Percentiles rank a stretch among this genome's conserved stretches.
Evolutionary conservation across 2,888 invertebrate species (phyloP).

Genomic region (Drosophila setosimentum): DNA sequence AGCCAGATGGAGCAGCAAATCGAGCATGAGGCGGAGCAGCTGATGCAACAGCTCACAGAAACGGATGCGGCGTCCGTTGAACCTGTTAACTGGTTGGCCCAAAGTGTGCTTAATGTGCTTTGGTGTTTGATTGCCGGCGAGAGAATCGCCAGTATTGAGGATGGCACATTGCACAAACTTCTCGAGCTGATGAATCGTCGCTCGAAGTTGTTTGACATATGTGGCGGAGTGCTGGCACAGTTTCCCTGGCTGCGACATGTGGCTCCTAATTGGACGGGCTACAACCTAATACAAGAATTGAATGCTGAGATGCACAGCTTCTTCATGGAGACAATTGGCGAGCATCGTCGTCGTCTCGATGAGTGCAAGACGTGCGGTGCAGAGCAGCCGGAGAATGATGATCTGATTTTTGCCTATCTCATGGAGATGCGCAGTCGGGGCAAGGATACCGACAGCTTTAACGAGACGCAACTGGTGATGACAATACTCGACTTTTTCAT

Average conservation of each 20-base stretch:
- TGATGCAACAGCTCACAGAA: conserved; percentile 80
- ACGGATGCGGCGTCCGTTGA: conserved; percentile 70
- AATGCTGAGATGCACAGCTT: conserved; percentile 87
- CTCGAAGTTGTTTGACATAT: conserved; percentile 87
- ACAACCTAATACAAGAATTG: conserved; percentile 86
- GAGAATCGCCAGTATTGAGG: conserved; percentile 84
- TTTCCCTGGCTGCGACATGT: conserved; percentile 88
- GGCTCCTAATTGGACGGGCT: conserved; percentile 88
- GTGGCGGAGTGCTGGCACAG: conserved; percentile 87
- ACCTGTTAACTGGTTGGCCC: conserved; percentile 85
- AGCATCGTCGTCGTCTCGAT: conserved; percentile 85
- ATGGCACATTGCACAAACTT: conserved; percentile 85
- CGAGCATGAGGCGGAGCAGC: conserved; percentile 86
- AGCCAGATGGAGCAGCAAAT: conserved; percentile 86
- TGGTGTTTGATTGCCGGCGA: conserved; percentile 88
- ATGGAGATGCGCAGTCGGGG: conserved; percentile 86
- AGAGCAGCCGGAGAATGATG: conserved; percentile 86
- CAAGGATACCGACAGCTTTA: conserved; percentile 77
- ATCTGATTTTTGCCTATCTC: conserved; percentile 89
- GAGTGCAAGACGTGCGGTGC: conserved; percentile 84
- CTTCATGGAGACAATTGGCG: conserved; percentile 87
- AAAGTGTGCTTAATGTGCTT: conserved; percentile 88
- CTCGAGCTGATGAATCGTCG: conserved; percentile 86
- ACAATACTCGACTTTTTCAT: conserved; percentile 89
- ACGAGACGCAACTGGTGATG: conserved; percentile 88